Base-by-base conservation (phyloP, 2,797 vertebrate genomes). In the Morus bassanus region DNA sequence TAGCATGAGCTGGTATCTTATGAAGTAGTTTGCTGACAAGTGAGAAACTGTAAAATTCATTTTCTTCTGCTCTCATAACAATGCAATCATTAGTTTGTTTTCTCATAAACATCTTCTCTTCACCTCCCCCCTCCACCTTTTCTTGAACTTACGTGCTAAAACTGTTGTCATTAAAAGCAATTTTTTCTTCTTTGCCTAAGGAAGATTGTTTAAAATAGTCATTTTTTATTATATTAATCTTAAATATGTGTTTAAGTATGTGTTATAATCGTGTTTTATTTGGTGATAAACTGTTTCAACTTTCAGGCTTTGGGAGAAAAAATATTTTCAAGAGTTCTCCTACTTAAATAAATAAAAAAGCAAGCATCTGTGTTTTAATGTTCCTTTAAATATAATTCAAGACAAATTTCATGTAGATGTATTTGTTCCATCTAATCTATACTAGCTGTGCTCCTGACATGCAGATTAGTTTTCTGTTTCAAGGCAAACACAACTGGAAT, bases 111-210 rank as follows among this genome's bases (percentile, higher is more conserved):
- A 81, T 78, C n/a, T 91, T 82, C 23, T 39, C 6, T 39, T 19
- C 10, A 23, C 23, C 6, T 4, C 5, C 39, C 19, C 10, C 23
- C 23, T 6, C 5, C 25, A 22, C 13, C 21, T 74, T 74, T 89
- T 96, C 54, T 89, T 96, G 53, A 80, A 83, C 88, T 37, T 72
- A 68, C 24, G 53, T 89, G 60, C 30, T 86, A 85, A 94, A 97
- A 97, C 65, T 95, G 80, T n/a, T 94, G 61, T 95, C 77, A 86
- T 93, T 97, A 94, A 96, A 97, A 94, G 68, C 33, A 95, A 5
- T 21, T 91, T 96, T 94, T 64, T 63, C 64, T 94, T 96, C 70
- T 91, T 51, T 96, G 86, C 54, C n/a, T 94, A 78, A 74, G 63
- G 76, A 96, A 94, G 77, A 93, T 82, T 69, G 4, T 94, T 96